Base-by-base conservation (phyloP, 2,113 vertebrate species). In the Solenodon paradoxus region DNA sequence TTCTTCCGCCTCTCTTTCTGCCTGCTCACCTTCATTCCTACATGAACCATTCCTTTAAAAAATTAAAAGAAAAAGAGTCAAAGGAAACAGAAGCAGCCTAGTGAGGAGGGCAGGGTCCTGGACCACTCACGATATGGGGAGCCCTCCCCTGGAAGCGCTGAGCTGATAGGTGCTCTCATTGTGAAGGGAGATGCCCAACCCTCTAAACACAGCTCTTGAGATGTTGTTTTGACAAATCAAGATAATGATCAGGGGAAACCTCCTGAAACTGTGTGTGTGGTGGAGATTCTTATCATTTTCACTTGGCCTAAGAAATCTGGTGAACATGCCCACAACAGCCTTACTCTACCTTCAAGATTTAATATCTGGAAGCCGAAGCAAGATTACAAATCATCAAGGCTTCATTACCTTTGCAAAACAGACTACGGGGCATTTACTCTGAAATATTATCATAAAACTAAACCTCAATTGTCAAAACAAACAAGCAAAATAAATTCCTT, bases 401-500 rank as follows among this genome's bases (percentile, higher is more conserved):
- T 94, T 94, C 90, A 80, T 97, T 95, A 92, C 96, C 96, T 97
- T 88, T 93, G 75, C 78, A 88, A 95, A 96, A 89, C 81, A 95
- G 90, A 95, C 96, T 95, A 89, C 57, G 66, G 85, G 95, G 97
- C 94, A 96, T 95, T 94, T 93, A 45, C 93, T 85, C 77, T 94
- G 96, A 96, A 96, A 96, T 96, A 97, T 96, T 95, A 96, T 96
- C 88, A 71, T 97, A 96, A 98, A 95, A 88, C 95, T 85, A 95
- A 97, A 96, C 95, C 88, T 90, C 96, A 96, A 95, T 96, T 97
- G 96, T 96, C 97, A 97, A 96, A 96, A 97, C 95, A 97, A 98
- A 97, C 95, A 97, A 97, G 97, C 90, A 94, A 87, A 96, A 88
- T 95, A 91, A 95, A 97, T 97, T 96, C 90, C 72, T 32, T 0